phyloP scores from a whole-genome alignment of 2,113 vertebrate genomes.

The Rafetus swinhoei region DNA sequence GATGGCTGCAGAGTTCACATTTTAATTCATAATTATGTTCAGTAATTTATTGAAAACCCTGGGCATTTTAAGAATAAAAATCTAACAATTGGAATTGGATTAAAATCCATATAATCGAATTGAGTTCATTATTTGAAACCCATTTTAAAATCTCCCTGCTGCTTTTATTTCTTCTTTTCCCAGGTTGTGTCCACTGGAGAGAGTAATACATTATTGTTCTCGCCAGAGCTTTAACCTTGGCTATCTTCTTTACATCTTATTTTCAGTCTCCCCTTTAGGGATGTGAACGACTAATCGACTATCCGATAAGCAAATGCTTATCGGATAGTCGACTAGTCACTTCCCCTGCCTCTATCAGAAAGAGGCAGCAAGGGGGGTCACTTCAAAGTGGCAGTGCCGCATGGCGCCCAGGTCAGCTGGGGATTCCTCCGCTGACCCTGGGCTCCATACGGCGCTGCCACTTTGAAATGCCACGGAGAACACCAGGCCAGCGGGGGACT shows the following conservation, averaged over 20 bases:
- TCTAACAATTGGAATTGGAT: conserved; percentile 37
- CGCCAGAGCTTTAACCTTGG: neutral
- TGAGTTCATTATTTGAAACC: neutral
- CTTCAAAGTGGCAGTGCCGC: no score
- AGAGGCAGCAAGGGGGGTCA: no score
- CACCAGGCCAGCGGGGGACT: no score
- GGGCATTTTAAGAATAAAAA: conserved; percentile 14
- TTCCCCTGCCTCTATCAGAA: no score
- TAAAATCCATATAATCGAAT: neutral
- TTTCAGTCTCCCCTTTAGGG: neutral
- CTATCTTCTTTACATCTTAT: neutral
- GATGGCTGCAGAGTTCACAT: neutral
- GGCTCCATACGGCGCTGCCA: no score
- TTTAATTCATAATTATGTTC: conserved; percentile 15
- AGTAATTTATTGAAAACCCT: conserved; percentile 37
- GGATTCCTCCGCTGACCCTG: no score
- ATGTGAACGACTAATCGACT: no score
- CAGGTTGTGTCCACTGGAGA: neutral
- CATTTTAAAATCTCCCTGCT: conserved; percentile 34
- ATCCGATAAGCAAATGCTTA: no score
- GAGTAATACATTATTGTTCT: neutral
- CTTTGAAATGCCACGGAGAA: no score
- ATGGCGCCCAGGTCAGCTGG: no score
- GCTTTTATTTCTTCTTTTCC: conserved; percentile 39
- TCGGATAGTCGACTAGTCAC: no score